Evolutionary conservation across 2,797 vertebrate genomes (phyloP), one percentile per base, ranked within the genome.

Genomic region (Hylomyscus alleni): DNA sequence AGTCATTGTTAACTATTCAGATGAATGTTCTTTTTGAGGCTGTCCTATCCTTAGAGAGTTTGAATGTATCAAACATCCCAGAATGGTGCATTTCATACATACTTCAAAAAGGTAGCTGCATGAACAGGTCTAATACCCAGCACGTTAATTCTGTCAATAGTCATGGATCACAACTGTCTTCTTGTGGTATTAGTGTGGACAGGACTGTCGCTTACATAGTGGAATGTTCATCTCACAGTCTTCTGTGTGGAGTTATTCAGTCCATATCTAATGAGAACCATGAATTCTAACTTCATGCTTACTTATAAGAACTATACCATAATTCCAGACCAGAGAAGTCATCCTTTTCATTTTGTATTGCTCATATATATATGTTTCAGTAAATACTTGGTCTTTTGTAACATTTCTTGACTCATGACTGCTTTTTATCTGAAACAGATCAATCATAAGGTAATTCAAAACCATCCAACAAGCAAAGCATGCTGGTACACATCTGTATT

Each of bases 381-480:
- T 88, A 84, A 60, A 54, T 76, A 19, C 40, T 77, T 50, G 47
- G 22, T 75, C 80, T 26, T 91, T 84, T 82, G 1, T 22, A 90
- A 14, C 47, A 65, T 91, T 73, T 34, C 47, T 75, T 90, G 47
- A 90, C 13, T 84, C 69, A 1, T 81, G 52, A 67, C 47, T 58
- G 89, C 93, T 93, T 94, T 93, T 90, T 56, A 14, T 75, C 50
- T 72, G 47, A 65, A 67, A 90, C 7, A 93, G 8, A 29, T 11
- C 15, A 60, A 62, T 81, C 54, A 80, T 17, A 91, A 91, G 15
- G 3, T 56, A 90, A 85, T 73, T 80, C 44, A 58, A 56, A 89
- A 20, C 17, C 19, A 60, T 22, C 19, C 10, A 62, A 62, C 29
- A 76, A 62, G 31, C 40, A 34, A 65, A 65, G 44, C 22, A 17